phyloP scores from a whole-genome alignment of 2,113 vertebrate species.

The Chaetorhynchus papuensis region DNA sequence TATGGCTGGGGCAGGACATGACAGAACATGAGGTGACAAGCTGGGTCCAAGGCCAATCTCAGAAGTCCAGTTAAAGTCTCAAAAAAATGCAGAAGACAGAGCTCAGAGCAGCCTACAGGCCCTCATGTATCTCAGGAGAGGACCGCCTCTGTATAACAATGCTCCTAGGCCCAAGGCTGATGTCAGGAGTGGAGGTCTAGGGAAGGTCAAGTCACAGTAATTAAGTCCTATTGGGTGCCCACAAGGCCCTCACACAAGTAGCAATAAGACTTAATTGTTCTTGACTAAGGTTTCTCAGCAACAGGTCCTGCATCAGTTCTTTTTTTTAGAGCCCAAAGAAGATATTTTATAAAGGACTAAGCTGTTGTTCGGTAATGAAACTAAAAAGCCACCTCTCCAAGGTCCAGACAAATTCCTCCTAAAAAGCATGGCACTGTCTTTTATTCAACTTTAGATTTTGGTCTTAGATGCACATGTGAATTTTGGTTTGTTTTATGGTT shows the following conservation, averaged over 20 bases:
- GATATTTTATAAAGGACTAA: background rate
- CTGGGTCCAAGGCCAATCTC: background rate
- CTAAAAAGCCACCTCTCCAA: background rate
- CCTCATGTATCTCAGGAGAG: background rate
- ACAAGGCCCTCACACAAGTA: background rate
- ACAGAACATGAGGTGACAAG: background rate
- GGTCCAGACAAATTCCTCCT: background rate
- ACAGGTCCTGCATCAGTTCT: background rate
- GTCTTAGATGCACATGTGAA: background rate
- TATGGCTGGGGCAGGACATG: background rate
- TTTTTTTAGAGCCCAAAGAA: background rate
- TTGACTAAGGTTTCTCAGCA: background rate
- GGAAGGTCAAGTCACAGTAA: background rate
- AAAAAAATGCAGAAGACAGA: background rate
- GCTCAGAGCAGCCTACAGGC: background rate
- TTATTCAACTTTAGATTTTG: background rate
- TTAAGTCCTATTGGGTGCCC: background rate
- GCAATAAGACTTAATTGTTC: background rate
- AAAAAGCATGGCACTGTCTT: background rate
- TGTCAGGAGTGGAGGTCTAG: background rate
- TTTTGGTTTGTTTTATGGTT: background rate
- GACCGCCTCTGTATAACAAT: background rate
- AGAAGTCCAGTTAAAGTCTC: background rate
- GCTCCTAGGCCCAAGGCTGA: background rate
- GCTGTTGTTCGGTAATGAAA: background rate